Percentiles rank a stretch among this genome's conserved stretches.
phyloP scores from a whole-genome alignment of 2,888 invertebrate genomes.

The Diachrysia chrysitis region DNA sequence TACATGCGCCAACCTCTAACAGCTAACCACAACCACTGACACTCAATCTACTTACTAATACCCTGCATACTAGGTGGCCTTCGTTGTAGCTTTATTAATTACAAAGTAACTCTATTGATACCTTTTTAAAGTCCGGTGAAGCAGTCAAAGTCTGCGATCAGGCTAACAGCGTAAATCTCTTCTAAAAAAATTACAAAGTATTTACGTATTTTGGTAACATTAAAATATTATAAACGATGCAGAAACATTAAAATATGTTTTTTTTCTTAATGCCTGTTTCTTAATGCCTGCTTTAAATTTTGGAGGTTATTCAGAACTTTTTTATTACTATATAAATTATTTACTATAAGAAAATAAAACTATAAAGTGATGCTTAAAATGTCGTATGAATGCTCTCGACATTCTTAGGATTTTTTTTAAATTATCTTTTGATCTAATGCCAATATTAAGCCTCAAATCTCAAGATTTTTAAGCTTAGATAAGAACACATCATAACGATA shows the following conservation, averaged over 20 bases:
- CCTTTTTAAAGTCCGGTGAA: no score
- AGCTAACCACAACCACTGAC: conserved; percentile 2
- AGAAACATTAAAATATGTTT: not conserved
- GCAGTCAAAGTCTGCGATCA: no score
- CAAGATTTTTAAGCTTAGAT: no score
- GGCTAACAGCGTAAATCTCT: no score
- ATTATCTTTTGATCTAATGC: no score
- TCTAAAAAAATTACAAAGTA: no score
- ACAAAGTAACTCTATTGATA: no score
- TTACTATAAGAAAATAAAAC: conserved; percentile 1
- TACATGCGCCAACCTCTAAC: not conserved
- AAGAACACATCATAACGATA: no score
- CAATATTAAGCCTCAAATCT: no score
- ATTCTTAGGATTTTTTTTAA: no score
- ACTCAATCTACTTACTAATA: not conserved
- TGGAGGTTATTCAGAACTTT: conserved; percentile 2
- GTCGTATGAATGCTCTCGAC: not conserved
- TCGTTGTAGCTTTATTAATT: not conserved
- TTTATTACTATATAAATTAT: not conserved
- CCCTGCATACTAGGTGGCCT: not conserved
- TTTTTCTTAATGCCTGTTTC: not conserved
- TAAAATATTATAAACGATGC: not conserved
- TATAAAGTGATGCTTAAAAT: not conserved
- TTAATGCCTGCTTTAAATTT: not conserved
- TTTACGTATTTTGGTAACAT: not conserved